Conservation (phyloP, 2,113 vertebrate genomes). For the Grus americana region DNA sequence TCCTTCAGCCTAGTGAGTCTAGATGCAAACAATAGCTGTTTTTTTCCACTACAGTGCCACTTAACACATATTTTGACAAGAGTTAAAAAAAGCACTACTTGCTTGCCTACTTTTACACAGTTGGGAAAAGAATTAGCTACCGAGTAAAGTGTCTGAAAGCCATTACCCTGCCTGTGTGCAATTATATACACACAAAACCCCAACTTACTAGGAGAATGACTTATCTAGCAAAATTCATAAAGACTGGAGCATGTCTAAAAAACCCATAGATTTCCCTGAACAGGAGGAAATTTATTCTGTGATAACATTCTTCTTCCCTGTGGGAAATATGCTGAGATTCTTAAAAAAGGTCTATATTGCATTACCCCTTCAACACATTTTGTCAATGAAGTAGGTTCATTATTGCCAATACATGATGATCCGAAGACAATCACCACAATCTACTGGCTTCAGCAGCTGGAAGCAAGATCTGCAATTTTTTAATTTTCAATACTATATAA, state of each 20-base stretch:
- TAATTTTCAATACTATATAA: neutral
- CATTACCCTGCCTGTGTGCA: neutral
- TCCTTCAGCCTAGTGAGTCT: neutral
- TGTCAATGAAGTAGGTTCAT: neutral
- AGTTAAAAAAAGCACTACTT: neutral
- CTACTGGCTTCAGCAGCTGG: neutral
- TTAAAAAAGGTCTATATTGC: neutral
- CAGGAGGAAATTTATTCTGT: neutral
- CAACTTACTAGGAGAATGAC: neutral
- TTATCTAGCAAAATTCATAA: neutral
- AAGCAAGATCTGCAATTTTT: neutral
- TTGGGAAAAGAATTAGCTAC: neutral
- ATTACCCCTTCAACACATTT: neutral
- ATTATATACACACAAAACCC: neutral
- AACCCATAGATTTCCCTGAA: neutral
- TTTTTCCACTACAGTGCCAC: neutral
- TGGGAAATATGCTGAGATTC: neutral
- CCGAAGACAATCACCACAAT: neutral
- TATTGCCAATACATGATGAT: neutral
- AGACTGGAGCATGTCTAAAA: neutral
- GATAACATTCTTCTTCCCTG: neutral
- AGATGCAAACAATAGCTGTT: neutral
- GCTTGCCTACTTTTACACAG: neutral
- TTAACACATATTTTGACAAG: neutral
- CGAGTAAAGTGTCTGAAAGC: neutral